Evolutionary conservation across 2,888 invertebrate genomes (phyloP).

Genomic region (Drosophila diplacantha): DNA sequence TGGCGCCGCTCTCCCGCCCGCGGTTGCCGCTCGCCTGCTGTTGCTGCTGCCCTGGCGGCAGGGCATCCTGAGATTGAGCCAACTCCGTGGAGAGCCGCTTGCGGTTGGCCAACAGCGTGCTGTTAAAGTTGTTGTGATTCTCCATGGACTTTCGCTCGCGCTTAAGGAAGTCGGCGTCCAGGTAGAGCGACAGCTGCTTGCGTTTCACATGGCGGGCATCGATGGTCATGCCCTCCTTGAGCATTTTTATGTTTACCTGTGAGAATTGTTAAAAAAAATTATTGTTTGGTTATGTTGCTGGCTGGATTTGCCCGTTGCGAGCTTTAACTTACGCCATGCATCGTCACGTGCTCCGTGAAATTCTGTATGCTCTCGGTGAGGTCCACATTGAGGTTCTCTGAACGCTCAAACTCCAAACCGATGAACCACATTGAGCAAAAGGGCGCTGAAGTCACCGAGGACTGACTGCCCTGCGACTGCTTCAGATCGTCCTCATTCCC

Average conservation of each 20-base stretch:
- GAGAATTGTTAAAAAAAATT: conserved; percentile 14
- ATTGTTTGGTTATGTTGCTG: background rate
- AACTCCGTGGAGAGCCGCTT: conserved; percentile 77
- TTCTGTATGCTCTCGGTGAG: conserved; percentile 94
- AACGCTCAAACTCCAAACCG: conserved; percentile 94
- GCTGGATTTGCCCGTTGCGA: background rate
- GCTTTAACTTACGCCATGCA: conserved; percentile 82
- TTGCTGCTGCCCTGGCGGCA: conserved; percentile 40
- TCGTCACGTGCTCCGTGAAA: conserved; percentile 92
- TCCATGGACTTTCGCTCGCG: conserved; percentile 84
- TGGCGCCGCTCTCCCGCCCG: conserved; percentile 54
- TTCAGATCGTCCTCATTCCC: conserved; percentile 71
- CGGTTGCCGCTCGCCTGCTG: conserved; percentile 33
- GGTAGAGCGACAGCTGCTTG: conserved; percentile 86
- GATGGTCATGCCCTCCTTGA: conserved; percentile 86
- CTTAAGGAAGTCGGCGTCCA: conserved; percentile 84
- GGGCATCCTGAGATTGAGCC: conserved; percentile 62
- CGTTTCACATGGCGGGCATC: conserved; percentile 93
- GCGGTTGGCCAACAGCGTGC: conserved; percentile 74
- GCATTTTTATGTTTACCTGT: conserved; percentile 81
- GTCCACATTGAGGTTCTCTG: conserved; percentile 92
- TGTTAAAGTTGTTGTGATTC: conserved; percentile 76
- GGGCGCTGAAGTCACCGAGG: conserved; percentile 73
- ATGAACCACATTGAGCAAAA: conserved; percentile 98
- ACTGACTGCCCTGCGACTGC: conserved; percentile 46